Conservation (phyloP, 1,140 invertebrate genomes). For the Drosophila sproati region DNA sequence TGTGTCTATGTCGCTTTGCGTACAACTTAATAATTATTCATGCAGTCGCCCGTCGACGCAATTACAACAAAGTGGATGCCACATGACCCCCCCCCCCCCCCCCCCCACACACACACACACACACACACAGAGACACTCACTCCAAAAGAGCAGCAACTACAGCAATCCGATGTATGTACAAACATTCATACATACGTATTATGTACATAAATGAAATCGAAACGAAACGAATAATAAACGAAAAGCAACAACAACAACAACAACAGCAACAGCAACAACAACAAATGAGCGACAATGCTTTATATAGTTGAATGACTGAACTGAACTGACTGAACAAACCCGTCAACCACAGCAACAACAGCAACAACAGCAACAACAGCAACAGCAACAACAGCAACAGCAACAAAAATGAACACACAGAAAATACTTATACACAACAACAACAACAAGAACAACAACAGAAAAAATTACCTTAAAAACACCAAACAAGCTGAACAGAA, state of each 20-base stretch:
- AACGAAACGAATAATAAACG: constrained; percentile 74
- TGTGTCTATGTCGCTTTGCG: constrained; percentile 15
- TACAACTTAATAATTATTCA: constrained; percentile 81
- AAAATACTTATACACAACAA: constrained; percentile 73
- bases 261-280: constrained; percentile 20
- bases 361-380: constrained; percentile 36
- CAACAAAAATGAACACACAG: constrained; percentile 70
- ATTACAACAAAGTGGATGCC: constrained; percentile 75
- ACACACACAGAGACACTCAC: constrained; percentile 49
- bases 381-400: constrained; percentile 38
- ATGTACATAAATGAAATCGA: constrained; percentile 75
- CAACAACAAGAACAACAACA: constrained; percentile 51
- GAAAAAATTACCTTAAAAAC: constrained; percentile 80
- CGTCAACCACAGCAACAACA: constrained; percentile 66
- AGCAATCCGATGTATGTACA: constrained; percentile 16
- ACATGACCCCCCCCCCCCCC: no score
- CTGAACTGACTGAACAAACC: constrained; percentile 78
- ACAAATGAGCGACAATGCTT: constrained; percentile 67
- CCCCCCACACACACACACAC: constrained; percentile 59
- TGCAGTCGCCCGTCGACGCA: constrained; percentile 69
- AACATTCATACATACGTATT: constrained; percentile 45
- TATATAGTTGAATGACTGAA: constrained; percentile 82
- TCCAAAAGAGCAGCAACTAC: constrained; percentile 36
- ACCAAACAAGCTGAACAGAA: constrained; percentile 74
- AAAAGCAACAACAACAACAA: constrained; percentile 35